Evolutionary conservation across 2,797 vertebrate genomes (phyloP), one percentile per base, ranked within the genome.

Genomic region (Falco rusticolus): DNA sequence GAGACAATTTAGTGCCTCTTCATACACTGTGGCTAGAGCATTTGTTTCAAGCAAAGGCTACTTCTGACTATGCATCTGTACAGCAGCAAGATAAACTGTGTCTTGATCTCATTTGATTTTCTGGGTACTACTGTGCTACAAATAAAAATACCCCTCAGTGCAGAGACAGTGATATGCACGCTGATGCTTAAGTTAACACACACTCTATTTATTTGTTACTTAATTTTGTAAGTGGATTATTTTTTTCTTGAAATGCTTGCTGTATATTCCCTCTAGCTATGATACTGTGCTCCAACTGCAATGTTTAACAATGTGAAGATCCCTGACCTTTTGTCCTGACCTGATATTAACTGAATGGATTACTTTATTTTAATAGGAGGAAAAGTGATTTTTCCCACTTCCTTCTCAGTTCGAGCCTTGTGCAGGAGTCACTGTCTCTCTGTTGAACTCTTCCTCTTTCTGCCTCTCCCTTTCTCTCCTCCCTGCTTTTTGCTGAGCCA

Each of bases 381-480:
- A 96, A 93, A 89, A 96, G 71, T 87, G 87, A 90, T 71, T 96
- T 96, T 94, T 86, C 87, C 79, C 93, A 93, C 82, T 96, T 95
- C 80, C 77, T 43, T 87, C 92, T 91, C 68, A 47, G 64, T 93
- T 82, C 63, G 74, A 87, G 54, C 25, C 60, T 75, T 88, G 33
- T 74, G 33, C 50, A 80, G 89, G 37, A 82, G 74, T 87, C 74
- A 41, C 63, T 84, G 63, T 85, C 50, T 88, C 31, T 54, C 71
- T 76, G 80, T 28, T 88, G 76, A 87, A 75, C 17, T 88, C 57
- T 89, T 79, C 51, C 17, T 89, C 66, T 50, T 75, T 87, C 66
- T 69, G 21, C 68, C 31, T 74, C 39, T 87, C 60, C 21, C 14
- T 88, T 78, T 90, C 59, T 68, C 21, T 74, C 63, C 79, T 80